Evolutionary conservation across 1,140 invertebrate genomes (phyloP).

Genomic region (Platyscapa corneri): DNA sequence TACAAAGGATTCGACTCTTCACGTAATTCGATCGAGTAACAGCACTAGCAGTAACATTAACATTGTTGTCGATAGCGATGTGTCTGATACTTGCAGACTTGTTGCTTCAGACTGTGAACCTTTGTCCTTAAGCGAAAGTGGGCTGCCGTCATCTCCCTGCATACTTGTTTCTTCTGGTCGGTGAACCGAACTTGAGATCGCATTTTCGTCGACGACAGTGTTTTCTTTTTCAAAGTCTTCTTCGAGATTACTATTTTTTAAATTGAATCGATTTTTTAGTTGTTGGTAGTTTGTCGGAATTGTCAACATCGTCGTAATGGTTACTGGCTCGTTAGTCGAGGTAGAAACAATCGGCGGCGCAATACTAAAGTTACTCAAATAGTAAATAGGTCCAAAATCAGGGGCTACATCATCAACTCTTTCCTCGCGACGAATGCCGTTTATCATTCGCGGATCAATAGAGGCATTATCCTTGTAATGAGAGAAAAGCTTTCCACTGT

Average conservation of each 20-base stretch:
- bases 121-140: constrained; percentile 67
- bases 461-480: constrained; percentile 79
- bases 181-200: constrained; percentile 49
- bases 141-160: constrained; percentile 65
- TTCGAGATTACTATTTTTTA: constrained; percentile 47
- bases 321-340: constrained; percentile 82
- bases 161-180: constrained; percentile 62
- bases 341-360: constrained; percentile 85
- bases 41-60: not conserved
- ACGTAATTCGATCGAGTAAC: constrained; percentile 63
- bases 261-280: constrained; percentile 46
- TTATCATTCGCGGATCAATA: constrained; percentile 68
- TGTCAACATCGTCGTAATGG: constrained; percentile 61
- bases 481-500: constrained; percentile 81
- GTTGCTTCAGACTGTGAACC: constrained; percentile 44
- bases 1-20: constrained; percentile 54
- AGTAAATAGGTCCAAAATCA: constrained; percentile 83
- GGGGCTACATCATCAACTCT: constrained; percentile 79
- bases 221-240: constrained; percentile 49
- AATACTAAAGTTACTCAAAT: constrained; percentile 81
- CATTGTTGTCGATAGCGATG: not conserved
- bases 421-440: constrained; percentile 78
- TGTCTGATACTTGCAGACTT: not conserved
- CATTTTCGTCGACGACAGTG: not conserved
- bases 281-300: constrained; percentile 52